Base-by-base conservation (phyloP, 2,797 vertebrate genomes). In the Decapterus maruadsi region DNA sequence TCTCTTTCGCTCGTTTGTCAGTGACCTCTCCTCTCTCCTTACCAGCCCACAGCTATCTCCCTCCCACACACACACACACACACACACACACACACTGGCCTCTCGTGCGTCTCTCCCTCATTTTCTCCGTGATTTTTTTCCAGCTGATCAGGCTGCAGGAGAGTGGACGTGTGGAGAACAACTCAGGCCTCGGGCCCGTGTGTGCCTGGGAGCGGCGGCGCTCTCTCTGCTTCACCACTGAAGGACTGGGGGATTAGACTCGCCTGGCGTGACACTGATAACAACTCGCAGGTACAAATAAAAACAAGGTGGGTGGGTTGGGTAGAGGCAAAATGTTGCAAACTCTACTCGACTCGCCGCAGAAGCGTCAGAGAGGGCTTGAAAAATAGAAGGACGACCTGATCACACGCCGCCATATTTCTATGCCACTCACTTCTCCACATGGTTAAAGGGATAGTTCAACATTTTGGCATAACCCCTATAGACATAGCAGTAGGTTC, bases 201-300 rank as follows among this genome's bases (percentile, higher is more conserved):
- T 38, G 26, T 63, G 60, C 66, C 69, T 75, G 50, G n/a, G 53
- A 72, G 64, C 69, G 53, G 26, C 6, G 0, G n/a, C 0, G 14
- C 61, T 68, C 38, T 75, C 53, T 75, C 53, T 57, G 58, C 50
- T 48, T 82, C 69, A 62, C 66, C 13, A 17, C 64, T 53, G 51
- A 46, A 61, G 51, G 16, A 60, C 66, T 43, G 48, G 55, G 63
- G 75, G 82, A 89, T 85, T 78, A 87, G 72, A 61, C 14, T 45
- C 5, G 46, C 63, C 71, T 82, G 81, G 36, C 14, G 19, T 72
- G 59, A 69, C 72, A 80, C 65, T 56, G 76, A 87, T 85, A 90
- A 87, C 48, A 66, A 76, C 62, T 62, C 75, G 36, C 73, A 84
- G 78, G 79, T 82, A 76, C 46, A 61, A 13, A 67, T 34, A 45